Base-by-base conservation (phyloP, 2,113 vertebrate species). In the Mastomys natalensis region DNA sequence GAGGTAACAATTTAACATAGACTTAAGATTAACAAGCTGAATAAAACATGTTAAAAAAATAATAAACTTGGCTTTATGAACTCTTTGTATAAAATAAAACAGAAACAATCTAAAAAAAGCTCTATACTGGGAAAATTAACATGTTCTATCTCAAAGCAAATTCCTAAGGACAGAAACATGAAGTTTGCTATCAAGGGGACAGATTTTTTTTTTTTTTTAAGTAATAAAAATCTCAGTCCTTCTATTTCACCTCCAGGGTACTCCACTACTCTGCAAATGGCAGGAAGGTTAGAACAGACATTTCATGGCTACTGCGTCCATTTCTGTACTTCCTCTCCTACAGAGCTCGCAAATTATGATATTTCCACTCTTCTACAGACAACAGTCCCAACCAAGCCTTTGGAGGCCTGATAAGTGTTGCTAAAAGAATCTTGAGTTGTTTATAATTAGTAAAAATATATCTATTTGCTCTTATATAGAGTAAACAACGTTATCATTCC, bases 1-100 rank as follows among this genome's bases (percentile, higher is more conserved):
- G 98, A 98, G 98, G 97, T 98, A 98, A 98, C 98, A 98, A 98
- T 99, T 99, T 98, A 98, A 97, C 98, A 95, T 81, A 98, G 45
- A 60, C 3, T 51, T 97, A 97, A 96, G 78, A 87, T 98, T 97
- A 95, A 98, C 73, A 89, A 93, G 97, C 94, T 76, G 95, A 45
- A 94, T 93, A 95, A 95, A 98, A 97, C n/a, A 98, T 86, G 97
- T 72, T 87, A 53, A 97, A 97, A 97, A 94, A 86, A 94, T 90
- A 97, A 97, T 77, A 96, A 95, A 93, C 90, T 77, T 87, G 97
- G 78, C 26, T 90, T 60, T 95, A 95, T 92, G 68, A 97, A 97
- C 74, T 97, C 72, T 90, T 95, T 92, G 92, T 97, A 95, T 96
- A 95, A 97, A 94, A 97, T 92, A 95, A 89, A 91, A 97, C 85